Evolutionary conservation across 2,113 vertebrate genomes (phyloP), one percentile per base, ranked within the genome.

Genomic region (Hoplias malabaricus): DNA sequence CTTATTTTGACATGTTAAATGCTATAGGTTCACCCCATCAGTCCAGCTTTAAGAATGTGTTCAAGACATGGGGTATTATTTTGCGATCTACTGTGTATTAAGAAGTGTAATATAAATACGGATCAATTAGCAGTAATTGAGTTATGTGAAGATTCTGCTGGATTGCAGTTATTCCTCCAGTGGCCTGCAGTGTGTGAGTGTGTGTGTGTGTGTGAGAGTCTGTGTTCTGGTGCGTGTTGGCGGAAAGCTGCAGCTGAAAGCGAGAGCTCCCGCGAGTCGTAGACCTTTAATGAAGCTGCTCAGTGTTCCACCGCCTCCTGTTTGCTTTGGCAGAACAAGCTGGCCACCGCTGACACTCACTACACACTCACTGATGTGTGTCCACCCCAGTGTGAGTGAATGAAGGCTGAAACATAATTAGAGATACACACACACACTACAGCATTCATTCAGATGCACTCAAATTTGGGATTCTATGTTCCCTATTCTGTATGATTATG

Each of bases 321-420:
- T 75, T 63, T 78, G 46, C 50, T 81, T 80, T 80, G 82, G 82
- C 75, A 66, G 48, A 33, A 8, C 2, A 25, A 11, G 16, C 57
- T 40, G 75, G 66, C 80, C 73, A 68, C 63, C 70, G 68, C 65
- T 68, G 54, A 68, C 4, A 29, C 43, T 38, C 42, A 42, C 77
- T 70, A 59, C 75, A 56, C 29, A 71, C 50, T 69, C 50, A 74
- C 78, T 83, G 56, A 75, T 69, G 75, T 54, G 13, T 63, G 59
- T 69, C 67, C 59, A 43, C 56, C 53, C 11, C 48, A 54, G 78
- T 67, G 36, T 70, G 74, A 83, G 57, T 74, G 65, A 83, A 80
- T 78, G 78, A 69, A 77, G 31, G 25, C 53, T 75, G 56, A 61
- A 59, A 77, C 33, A 56, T 57, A 67, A 66, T 66, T 54, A 66